Conservation (phyloP, 2,113 vertebrate species). For the Chrysemys picta region DNA sequence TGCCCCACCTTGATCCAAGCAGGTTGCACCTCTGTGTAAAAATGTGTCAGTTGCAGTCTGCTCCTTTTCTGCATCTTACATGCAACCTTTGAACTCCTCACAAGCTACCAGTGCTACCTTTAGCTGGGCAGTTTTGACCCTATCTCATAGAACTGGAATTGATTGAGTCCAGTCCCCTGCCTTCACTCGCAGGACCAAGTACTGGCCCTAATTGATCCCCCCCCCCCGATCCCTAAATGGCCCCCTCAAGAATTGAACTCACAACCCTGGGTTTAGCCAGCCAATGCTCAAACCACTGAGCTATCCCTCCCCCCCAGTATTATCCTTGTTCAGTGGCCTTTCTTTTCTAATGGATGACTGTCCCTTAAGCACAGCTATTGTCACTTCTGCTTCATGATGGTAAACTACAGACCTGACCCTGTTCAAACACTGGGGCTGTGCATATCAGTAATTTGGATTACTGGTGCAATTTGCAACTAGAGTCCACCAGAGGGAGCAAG, state of each 20-base stretch:
- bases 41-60: not conserved
- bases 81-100: not conserved
- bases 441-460: not conserved
- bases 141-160: not conserved
- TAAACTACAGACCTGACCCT: not conserved
- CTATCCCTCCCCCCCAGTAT: not conserved
- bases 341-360: not conserved
- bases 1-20: not conserved
- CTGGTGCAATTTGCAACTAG: not conserved
- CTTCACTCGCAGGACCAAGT: no score
- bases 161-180: no score
- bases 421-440: fast-evolving
- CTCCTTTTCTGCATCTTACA: fast-evolving
- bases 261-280: no score
- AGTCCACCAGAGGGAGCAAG: not conserved
- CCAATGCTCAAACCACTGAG: no score
- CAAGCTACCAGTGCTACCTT: fast-evolving
- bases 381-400: not conserved
- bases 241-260: no score
- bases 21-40: not conserved
- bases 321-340: not conserved
- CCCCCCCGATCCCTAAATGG: no score
- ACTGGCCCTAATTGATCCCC: no score
- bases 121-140: not conserved
- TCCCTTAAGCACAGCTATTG: not conserved